Evolutionary conservation across 2,888 invertebrate species (phyloP).

Genomic region (Polydrusus pterygomalis): DNA sequence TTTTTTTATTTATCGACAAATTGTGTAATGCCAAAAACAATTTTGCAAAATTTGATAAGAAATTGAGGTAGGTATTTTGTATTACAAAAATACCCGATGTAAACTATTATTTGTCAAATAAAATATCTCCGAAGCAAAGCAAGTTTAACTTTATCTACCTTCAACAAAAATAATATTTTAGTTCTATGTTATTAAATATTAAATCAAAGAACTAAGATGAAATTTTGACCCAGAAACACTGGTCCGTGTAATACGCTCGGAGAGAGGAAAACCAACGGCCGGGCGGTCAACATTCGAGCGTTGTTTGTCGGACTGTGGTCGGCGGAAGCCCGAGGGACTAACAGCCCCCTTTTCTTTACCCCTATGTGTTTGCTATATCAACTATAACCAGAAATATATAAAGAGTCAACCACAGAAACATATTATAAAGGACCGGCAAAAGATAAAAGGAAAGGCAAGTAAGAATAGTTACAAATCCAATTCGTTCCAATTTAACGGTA

Average conservation of each 20-base stretch:
- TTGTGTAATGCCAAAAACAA: no score
- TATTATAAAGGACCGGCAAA: constrained; percentile 47
- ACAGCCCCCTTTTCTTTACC: constrained; percentile 57
- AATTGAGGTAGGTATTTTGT: no score
- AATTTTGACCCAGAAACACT: constrained; percentile 23
- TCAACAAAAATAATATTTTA: background rate
- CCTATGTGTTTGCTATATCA: constrained; percentile 60
- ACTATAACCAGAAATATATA: constrained; percentile 61
- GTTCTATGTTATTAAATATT: constrained; percentile 20
- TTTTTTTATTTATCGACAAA: no score
- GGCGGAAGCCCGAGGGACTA: constrained; percentile 58
- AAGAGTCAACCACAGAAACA: constrained; percentile 56
- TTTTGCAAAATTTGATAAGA: no score
- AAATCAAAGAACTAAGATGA: constrained; percentile 23
- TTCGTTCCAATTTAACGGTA: constrained; percentile 51
- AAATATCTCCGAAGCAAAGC: background rate
- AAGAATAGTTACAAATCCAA: constrained; percentile 51
- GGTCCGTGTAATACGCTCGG: constrained; percentile 32
- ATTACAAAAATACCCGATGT: no score
- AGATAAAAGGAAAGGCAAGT: constrained; percentile 50
- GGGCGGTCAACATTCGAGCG: constrained; percentile 64
- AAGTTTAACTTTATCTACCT: background rate
- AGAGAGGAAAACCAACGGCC: constrained; percentile 60
- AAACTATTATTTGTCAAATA: background rate
- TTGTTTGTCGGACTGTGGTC: constrained; percentile 68